Base-by-base conservation (phyloP, 2,113 vertebrate species). In the Paraplagusia blochii region DNA sequence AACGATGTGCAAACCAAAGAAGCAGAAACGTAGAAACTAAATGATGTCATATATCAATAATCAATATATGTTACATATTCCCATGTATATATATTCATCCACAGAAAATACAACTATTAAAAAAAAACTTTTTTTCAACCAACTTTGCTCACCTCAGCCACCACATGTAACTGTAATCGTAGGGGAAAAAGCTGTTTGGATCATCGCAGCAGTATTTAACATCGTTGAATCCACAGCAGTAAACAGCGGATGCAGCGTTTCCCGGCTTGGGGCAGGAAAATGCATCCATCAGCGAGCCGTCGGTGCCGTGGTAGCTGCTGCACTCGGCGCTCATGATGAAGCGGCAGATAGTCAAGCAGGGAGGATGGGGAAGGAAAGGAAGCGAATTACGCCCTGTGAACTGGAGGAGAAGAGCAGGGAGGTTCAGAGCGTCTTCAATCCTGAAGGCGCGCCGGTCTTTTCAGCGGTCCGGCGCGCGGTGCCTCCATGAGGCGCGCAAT, bases 181-280 rank as follows among this genome's bases (percentile, higher is more conserved):
- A 94, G 0, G 93, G 93, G 71, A 93, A 95, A 80, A 95, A 96
- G 68, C 95, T 94, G 84, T 94, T 90, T 14, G 94, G 92, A 67
- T 96, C 95, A 70, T 94, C 92, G 63, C 94, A 95, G 89, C 95
- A 96, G 58, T 97, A 96, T 71, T 96, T 96, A 14, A 94, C 83
- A 62, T 97, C 94, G 40, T 92, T 93, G 81, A 97, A 98, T 79
- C 95, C 94, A 63, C 95, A 96, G 82, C 95, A 95, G 87, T 91
- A 95, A 13, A 89, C 85, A 0, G 92, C 91, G 1, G 80, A 74
- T 5, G 68, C 85, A 22, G 93, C 90, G 50, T 85, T 92, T 9
- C 89, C 93, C 0, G 88, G 77, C 72, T 79, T 91, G 62, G 94
- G 95, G 81, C 95, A 96, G 52, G 85, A 90, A 88, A 97, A 96